Percentiles rank a stretch among this genome's conserved stretches.
phyloP scores from a whole-genome alignment of 1,140 invertebrate species.

The Drosophila kepulauana region DNA sequence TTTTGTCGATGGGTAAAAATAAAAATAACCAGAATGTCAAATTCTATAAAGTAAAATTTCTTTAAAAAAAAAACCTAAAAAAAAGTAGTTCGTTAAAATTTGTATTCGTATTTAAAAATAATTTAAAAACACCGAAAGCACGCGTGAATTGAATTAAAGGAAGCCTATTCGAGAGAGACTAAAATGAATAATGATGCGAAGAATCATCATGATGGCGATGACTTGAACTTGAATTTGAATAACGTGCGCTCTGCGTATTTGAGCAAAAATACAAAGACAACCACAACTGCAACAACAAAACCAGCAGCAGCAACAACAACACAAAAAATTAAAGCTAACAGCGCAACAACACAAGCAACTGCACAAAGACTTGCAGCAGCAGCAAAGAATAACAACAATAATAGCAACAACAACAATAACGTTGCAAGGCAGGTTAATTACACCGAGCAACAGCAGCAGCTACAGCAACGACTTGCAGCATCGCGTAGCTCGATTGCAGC shows the following conservation, averaged over 20 bases:
- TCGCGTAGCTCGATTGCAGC: slow-evolving; percentile 63
- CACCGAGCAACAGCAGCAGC: slow-evolving; percentile 36
- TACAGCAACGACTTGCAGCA: slow-evolving; percentile 31
- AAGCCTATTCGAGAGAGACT: slow-evolving; percentile 67
- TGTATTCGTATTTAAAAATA: slow-evolving; percentile 23
- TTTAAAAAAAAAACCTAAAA: slow-evolving; percentile 3
- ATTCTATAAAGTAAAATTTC: slow-evolving; percentile 56
- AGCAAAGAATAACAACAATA: slow-evolving; percentile 44
- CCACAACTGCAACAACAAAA: slow-evolving; percentile 41
- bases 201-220: slow-evolving; percentile 75
- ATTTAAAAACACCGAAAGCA: slow-evolving; percentile 44
- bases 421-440: slow-evolving; percentile 58
- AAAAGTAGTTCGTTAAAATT: slow-evolving; percentile 36
- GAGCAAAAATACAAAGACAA: slow-evolving; percentile 63
- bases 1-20: slow-evolving; percentile 56
- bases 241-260: slow-evolving; percentile 65
- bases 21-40: slow-evolving; percentile 57
- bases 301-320: slow-evolving; percentile 31
- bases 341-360: slow-evolving; percentile 42
- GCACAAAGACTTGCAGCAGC: slow-evolving; percentile 33
- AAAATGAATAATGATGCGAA: slow-evolving; percentile 85
- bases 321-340: slow-evolving; percentile 35
- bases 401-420: slow-evolving; percentile 44
- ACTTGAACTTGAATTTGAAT: slow-evolving; percentile 72
- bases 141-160: slow-evolving; percentile 63